Base-by-base conservation (phyloP, 2,797 vertebrate genomes). In the Crenuchus spilurus region DNA sequence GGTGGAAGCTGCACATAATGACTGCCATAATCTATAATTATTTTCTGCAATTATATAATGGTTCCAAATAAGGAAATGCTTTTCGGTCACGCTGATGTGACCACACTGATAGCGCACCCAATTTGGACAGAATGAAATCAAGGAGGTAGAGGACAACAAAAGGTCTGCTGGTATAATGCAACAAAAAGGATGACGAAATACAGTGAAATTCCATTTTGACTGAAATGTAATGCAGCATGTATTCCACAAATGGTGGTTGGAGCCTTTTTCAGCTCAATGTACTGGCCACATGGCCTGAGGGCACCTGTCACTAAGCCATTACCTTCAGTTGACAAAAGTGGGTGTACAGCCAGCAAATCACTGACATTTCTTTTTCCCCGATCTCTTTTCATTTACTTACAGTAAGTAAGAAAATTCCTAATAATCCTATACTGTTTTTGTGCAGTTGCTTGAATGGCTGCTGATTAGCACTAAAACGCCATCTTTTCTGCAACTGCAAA, bases 141-240 rank as follows among this genome's bases (percentile, higher is more conserved):
- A 64, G 66, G 63, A 68, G 58, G 62, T 31, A 65, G 60, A 64
- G 74, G 70, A 75, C 66, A 78, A 81, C 75, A 80, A 77, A 78
- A 79, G 62, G 48, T 18, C 44, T 31, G 60, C 74, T 75, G 30
- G 71, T 75, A 72, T 79, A 80, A 79, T 77, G 76, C 78, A 76
- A 74, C 73, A 68, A 79, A 78, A 80, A 79, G 51, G 67, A 81
- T 83, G 80, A 84, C 62, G 76, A 85, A 83, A 84, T 76, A 11
- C 72, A 68, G 52, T 72, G 81, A 81, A 81, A 84, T 76, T 78
- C 77, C 73, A 67, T 74, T 80, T 77, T 79, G 77, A 81, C 76
- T 79, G 61, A 79, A 77, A 83, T 81, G 77, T 78, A 83, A 79
- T 83, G 75, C 77, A 70, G 65, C 72, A 80, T 77, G 77, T 75